Percentiles rank a stretch among this genome's conserved stretches.
These are phyloP conservation scores for Chauna torquata DNA, from an alignment of 2,113 vertebrate species.

Conservation along the genomic window DNA sequence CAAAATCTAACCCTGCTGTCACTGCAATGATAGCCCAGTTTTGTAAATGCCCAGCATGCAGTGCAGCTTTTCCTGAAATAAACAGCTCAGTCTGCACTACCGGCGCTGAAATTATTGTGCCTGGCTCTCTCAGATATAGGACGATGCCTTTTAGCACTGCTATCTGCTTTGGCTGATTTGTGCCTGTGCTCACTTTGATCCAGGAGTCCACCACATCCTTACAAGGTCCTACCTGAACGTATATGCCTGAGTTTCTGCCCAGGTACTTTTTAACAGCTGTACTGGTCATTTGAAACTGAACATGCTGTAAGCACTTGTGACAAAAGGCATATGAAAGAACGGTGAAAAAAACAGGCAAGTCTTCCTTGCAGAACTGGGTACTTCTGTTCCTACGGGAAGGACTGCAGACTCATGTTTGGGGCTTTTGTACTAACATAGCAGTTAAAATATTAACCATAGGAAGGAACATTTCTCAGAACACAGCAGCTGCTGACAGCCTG, in stretches of 20 bases:
- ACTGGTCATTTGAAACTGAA: not conserved
- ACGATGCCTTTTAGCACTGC: not conserved
- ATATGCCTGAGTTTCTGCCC: not conserved
- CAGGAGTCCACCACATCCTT: not conserved
- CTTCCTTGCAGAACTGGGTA: not conserved
- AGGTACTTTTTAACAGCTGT: not conserved
- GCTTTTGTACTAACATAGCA: not conserved
- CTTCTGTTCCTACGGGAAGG: not conserved
- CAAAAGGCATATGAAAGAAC: not conserved
- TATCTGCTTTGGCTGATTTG: not conserved
- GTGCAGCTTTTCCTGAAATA: not conserved
- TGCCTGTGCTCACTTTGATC: not conserved
- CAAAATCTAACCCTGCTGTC: not conserved
- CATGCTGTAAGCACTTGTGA: not conserved
- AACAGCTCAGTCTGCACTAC: not conserved
- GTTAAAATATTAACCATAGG: not conserved
- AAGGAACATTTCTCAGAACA: not conserved
- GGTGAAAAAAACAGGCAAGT: not conserved
- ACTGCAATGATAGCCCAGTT: not conserved
- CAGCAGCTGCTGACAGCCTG: not conserved
- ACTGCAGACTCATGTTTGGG: not conserved
- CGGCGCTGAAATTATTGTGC: not conserved
- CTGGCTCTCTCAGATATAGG: not conserved
- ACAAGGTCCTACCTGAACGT: not conserved
- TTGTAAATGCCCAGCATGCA: not conserved